Conservation (phyloP, 1,140 invertebrate species). For the Agrilus planipennis region DNA sequence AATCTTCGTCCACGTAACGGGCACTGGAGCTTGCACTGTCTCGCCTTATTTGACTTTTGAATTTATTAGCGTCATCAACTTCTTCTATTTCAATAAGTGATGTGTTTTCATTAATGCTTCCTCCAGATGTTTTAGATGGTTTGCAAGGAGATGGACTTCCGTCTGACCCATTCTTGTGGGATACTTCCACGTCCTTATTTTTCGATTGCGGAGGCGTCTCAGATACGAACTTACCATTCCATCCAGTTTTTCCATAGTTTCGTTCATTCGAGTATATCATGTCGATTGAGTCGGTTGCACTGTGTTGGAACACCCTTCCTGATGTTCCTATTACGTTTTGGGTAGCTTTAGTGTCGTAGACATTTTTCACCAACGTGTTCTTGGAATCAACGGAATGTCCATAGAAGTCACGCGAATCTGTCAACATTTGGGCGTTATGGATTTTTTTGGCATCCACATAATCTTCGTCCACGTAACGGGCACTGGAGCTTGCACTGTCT, state of each 20-base stretch:
- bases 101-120: too few species aligned
- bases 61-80: too few species aligned
- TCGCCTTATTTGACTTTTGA: not conserved
- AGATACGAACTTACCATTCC: slow-evolving; percentile 17
- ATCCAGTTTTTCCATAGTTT: slow-evolving; percentile 27
- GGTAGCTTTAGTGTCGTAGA: slow-evolving; percentile 25
- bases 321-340: slow-evolving; percentile 28
- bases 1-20: slow-evolving; percentile 17
- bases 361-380: slow-evolving; percentile 21
- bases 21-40: not conserved
- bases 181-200: not conserved
- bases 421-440: slow-evolving; percentile 15
- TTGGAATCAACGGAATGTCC: slow-evolving; percentile 22
- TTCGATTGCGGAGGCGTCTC: slow-evolving; percentile 16
- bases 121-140: too few species aligned
- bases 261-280: slow-evolving; percentile 28
- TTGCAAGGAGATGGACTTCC: not conserved
- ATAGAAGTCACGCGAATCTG: slow-evolving; percentile 26
- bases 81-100: too few species aligned
- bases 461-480: slow-evolving; percentile 17
- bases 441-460: slow-evolving; percentile 18
- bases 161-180: slow-evolving; percentile 4
- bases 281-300: slow-evolving; percentile 21
- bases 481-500: not conserved
- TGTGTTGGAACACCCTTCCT: slow-evolving; percentile 22